Percentiles rank a stretch among this genome's conserved stretches.
Conservation (phyloP, 2,888 invertebrate genomes). For the Malthinus seriepunctatus region DNA sequence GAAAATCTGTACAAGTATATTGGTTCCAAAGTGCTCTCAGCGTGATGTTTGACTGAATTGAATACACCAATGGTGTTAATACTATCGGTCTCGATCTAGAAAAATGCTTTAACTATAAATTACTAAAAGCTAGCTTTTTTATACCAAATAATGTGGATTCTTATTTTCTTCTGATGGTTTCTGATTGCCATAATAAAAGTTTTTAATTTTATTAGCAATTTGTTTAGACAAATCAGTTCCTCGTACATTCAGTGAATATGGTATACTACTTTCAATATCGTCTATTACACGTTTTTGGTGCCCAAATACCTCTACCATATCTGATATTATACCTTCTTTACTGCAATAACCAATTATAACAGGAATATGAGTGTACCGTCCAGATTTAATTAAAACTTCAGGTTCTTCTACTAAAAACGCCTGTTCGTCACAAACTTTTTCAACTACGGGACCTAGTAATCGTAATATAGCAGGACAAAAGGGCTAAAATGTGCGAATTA, state of each 20-base stretch:
- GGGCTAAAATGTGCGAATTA: neutral
- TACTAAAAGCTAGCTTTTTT: neutral
- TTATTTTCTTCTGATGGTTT: conserved; percentile 49
- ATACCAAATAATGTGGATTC: conserved; percentile 46
- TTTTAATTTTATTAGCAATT: conserved; percentile 51
- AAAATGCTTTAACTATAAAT: neutral
- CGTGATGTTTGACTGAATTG: neutral
- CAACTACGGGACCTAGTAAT: conserved; percentile 35
- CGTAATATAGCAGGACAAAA: neutral
- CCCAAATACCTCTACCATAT: too few relatives aligned
- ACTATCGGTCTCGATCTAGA: neutral
- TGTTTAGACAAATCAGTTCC: conserved; percentile 32
- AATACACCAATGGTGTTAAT: too few relatives aligned
- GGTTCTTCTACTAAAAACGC: conserved; percentile 45
- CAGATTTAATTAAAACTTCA: conserved; percentile 40
- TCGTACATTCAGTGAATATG: neutral
- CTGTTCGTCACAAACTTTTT: conserved; percentile 33
- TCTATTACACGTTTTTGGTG: neutral
- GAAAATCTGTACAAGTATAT: conserved; percentile 7
- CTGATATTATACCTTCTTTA: conserved; percentile 42
- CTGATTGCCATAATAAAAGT: conserved; percentile 54
- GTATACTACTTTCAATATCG: neutral
- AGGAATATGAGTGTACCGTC: conserved; percentile 47
- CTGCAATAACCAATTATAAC: conserved; percentile 46
- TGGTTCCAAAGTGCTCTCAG: neutral